Base-by-base conservation (phyloP, 2,888 invertebrate genomes). In the Phytoseiulus persimilis region DNA sequence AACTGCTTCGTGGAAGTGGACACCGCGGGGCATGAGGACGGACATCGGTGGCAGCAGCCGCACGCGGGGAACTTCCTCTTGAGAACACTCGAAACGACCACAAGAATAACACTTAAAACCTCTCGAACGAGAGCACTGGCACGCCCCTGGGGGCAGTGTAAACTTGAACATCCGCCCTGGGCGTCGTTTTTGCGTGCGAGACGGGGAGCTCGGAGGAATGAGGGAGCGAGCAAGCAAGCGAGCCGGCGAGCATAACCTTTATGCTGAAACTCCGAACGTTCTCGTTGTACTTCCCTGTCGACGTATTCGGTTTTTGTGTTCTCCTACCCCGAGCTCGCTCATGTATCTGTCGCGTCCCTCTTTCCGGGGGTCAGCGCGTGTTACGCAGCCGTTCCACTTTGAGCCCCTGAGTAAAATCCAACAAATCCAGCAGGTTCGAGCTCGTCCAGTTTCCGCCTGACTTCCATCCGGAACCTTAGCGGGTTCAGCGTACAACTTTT, bases 61-160 rank as follows among this genome's bases (percentile, higher is more conserved):
- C 65, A 65, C 65, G 65, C 14, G 65, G 65, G 18, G 65, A 65
- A 65, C 65, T 65, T 18, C 65, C 65, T 65, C 65, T 65, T 65
- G 65, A 65, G 87, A 33, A 87, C 87, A 87, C 87, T 87, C 32
- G 33, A 87, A 87, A 87, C 87, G 87, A 87, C 87, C 87, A 87
- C 87, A 87, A 87, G 87, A 87, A 87, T 87, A 87, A 87, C 87
- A 87, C 87, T 87, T 87, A 87, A 87, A 87, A 87, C 87, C 87
- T 87, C 87, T 87, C 87, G 39, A 87, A 33, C 87, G 33, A 87
- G 87, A 65, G 65, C 65, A 65, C 65, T 65, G 65, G 65, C 65
- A 65, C 5, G 65, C 65, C 65, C 65, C 65, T 65, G 18, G 65
- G 65, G 65, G 65, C 65, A 65, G 65, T 65, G 65, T 65, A 65